Evolutionary conservation across 2,113 vertebrate species (phyloP).

Genomic region (Erythrolamprus reginae): DNA sequence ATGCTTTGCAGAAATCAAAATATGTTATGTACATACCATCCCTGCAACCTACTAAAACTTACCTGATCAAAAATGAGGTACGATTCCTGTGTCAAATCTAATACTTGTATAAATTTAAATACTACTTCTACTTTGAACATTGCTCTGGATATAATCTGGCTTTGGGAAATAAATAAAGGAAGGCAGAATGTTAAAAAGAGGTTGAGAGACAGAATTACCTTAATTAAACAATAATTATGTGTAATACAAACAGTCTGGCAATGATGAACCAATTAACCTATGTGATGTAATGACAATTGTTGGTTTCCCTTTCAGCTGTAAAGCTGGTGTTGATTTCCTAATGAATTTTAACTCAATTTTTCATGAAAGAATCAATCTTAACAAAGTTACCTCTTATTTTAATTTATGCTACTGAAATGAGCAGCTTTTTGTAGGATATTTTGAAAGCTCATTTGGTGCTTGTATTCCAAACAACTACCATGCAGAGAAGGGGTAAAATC

Average conservation of each 20-base stretch:
- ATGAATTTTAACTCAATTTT: neutral
- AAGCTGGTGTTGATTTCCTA: neutral
- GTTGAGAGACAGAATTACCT: neutral
- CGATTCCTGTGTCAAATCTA: neutral
- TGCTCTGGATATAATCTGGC: neutral
- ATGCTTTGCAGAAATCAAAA: neutral
- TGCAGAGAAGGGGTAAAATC: neutral
- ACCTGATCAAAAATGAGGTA: neutral
- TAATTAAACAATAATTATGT: neutral
- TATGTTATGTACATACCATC: neutral
- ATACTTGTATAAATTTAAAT: neutral
- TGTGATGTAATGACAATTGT: neutral
- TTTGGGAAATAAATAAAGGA: neutral
- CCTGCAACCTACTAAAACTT: neutral
- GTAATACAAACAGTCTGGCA: neutral
- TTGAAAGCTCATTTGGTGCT: neutral
- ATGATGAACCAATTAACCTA: neutral
- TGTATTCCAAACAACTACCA: neutral
- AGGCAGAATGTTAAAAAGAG: neutral
- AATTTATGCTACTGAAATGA: neutral
- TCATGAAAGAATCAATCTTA: neutral
- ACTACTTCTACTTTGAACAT: neutral
- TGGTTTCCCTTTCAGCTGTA: neutral
- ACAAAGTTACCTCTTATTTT: neutral
- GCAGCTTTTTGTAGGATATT: neutral